phyloP scores from a whole-genome alignment of 2,797 vertebrate genomes.

The Eremophila alpestris region DNA sequence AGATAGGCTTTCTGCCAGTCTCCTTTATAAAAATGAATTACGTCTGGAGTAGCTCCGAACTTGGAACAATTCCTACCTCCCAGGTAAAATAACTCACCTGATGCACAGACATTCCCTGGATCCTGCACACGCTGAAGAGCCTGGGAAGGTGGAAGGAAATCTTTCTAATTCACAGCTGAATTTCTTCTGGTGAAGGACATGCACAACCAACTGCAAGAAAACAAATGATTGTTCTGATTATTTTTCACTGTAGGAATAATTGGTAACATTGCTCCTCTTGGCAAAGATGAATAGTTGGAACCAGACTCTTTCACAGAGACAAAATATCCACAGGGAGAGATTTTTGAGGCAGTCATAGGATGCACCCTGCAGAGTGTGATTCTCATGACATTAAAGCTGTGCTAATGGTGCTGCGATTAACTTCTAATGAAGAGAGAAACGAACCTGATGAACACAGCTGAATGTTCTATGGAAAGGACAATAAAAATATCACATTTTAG shows the following conservation, averaged over 20 bases:
- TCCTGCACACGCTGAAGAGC: background rate
- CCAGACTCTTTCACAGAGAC: conserved; percentile 43
- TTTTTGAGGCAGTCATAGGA: conserved; percentile 59
- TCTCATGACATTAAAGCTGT: conserved; percentile 61
- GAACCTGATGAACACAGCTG: conserved; percentile 26
- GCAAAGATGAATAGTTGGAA: conserved; percentile 67
- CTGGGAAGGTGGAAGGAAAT: background rate
- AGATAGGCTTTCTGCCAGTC: conserved; percentile 58
- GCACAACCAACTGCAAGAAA: conserved; percentile 35
- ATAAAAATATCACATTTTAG: conserved; percentile 36
- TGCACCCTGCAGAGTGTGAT: conserved; percentile 64
- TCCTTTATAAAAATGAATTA: conserved; percentile 51
- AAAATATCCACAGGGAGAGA: conserved; percentile 65
- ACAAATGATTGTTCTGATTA: conserved; percentile 53
- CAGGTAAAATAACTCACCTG: conserved; percentile 49
- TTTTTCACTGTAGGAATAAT: conserved; percentile 63
- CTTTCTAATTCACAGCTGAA: background rate
- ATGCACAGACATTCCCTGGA: background rate
- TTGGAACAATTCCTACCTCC: conserved; percentile 65
- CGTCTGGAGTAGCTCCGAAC: conserved; percentile 39
- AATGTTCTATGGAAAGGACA: conserved; percentile 10
- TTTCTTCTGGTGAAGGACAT: conserved; percentile 46
- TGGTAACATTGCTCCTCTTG: conserved; percentile 67
- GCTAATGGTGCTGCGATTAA: background rate
- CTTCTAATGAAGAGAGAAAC: conserved; percentile 34